Evolutionary conservation across 1,140 invertebrate species (phyloP).

Genomic region (Calephelis virginiensis): DNA sequence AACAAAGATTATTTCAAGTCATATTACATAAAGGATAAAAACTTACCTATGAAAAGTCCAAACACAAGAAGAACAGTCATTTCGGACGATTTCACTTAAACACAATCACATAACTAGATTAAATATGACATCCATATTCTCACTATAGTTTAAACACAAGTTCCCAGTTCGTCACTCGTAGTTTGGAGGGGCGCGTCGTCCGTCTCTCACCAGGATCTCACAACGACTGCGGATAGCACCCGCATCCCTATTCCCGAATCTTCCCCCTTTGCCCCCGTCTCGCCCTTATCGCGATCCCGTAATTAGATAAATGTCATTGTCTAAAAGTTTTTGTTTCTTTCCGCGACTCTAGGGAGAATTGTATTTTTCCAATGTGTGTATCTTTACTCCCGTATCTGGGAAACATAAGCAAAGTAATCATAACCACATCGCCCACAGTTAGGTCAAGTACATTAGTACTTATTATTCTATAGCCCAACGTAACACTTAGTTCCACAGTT

Average conservation of each 20-base stretch:
- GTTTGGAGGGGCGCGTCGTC: constrained; percentile 18
- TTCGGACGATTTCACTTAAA: constrained; percentile 49
- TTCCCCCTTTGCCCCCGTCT: constrained; percentile 37
- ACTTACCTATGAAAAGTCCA: constrained; percentile 69
- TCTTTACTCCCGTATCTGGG: not conserved
- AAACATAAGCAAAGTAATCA: too few relatives aligned
- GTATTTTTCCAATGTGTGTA: not conserved
- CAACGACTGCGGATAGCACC: constrained; percentile 48
- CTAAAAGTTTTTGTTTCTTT: constrained; percentile 51
- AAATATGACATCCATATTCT: constrained; percentile 8
- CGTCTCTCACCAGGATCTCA: constrained; percentile 26
- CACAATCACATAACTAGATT: constrained; percentile 22
- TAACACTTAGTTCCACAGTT: too few relatives aligned
- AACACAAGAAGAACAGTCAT: constrained; percentile 68
- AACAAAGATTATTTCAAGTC: too few relatives aligned
- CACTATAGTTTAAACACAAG: not conserved
- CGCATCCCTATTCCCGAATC: constrained; percentile 36
- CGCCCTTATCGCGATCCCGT: constrained; percentile 67
- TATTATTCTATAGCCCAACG: too few relatives aligned
- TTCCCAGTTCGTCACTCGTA: constrained; percentile 7
- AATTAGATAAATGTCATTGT: constrained; percentile 76
- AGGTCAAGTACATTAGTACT: too few relatives aligned
- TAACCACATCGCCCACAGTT: too few relatives aligned
- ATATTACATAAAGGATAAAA: constrained; percentile 18
- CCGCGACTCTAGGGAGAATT: constrained; percentile 2